Conservation (phyloP, 2,113 vertebrate species). For the Tiliqua scincoides region DNA sequence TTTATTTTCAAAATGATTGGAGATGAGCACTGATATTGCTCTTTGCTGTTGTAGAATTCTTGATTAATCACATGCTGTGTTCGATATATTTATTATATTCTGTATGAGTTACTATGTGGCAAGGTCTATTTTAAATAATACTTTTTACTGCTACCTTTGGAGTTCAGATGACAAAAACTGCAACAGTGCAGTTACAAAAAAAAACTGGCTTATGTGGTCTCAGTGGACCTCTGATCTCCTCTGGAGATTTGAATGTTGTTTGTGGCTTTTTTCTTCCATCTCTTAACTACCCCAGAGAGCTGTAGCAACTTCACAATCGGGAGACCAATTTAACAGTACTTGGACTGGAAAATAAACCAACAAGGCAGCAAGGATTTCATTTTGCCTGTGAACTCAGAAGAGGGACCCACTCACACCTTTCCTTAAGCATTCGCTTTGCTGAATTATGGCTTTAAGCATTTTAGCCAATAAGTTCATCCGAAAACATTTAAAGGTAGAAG, state of each 20-base stretch:
- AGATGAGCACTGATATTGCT: constrained; percentile 4
- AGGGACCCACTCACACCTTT: constrained; percentile 16
- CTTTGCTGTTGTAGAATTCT: accelerated
- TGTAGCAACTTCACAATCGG: constrained; percentile 42
- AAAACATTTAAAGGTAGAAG: constrained; percentile 26
- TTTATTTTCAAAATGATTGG: constrained; percentile 35
- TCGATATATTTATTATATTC: not conserved
- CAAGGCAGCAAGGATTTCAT: not conserved
- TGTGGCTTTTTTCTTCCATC: constrained; percentile 38
- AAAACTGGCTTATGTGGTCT: constrained; percentile 1
- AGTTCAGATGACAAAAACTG: not conserved
- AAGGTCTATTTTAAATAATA: constrained; percentile 1
- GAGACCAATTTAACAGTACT: constrained; percentile 50
- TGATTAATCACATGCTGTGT: not conserved
- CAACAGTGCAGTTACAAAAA: not conserved
- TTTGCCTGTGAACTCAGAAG: constrained; percentile 9
- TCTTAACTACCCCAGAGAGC: constrained; percentile 35
- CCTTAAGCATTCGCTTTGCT: not conserved
- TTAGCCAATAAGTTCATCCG: constrained; percentile 37
- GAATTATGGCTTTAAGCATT: constrained; percentile 28
- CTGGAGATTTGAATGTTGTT: not conserved
- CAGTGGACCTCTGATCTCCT: constrained; percentile 41
- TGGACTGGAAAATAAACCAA: constrained; percentile 42
- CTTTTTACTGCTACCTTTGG: not conserved
- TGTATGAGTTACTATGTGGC: not conserved